Base-by-base conservation (phyloP, 2,888 invertebrate genomes). In the Callimorpha dominula region DNA sequence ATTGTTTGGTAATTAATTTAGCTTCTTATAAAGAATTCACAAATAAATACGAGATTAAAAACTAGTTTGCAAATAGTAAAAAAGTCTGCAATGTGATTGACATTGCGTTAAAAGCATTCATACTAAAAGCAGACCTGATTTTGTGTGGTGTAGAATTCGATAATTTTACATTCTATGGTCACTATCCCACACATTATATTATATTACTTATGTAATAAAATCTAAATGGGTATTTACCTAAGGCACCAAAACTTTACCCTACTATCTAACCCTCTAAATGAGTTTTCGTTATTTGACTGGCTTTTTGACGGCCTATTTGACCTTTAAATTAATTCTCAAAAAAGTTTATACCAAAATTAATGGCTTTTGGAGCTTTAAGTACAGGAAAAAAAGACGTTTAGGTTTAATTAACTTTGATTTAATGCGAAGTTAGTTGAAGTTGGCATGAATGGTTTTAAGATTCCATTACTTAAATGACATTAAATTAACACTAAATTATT, bases 191-290 rank as follows among this genome's bases (percentile, higher is more conserved):
- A 52, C 42, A 68, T 72, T 74, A 64, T 60, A 72, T 73, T 68
- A 65, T 70, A 68, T 73, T 60, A 60, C 31, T 6, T 71, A 68
- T 63, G 74, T 73, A 75, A 68, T 72, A 69, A 67, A 68, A 65
- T 71, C 67, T 68, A 65, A 60, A 72, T 57, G 71, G 20, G 69
- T 69, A 66, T 17, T 15, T 77, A 83, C 82, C 84, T 83, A 84
- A 9, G 65, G 77, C 78, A 76, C 68, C 63, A 71, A 71, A 72
- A 73, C 78, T 68, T 75, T 71, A 71, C 75, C 80, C 75, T 63
- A 66, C 68, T 80, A 81, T 78, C 80, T 78, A 78, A 81, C 85
- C 85, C 78, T 78, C 78, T 77, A 84, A 84, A 84, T 82, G 83
- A 82, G 81, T 77, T 84, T 84, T 81, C 78, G 80, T 82, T 84